These are phyloP conservation scores for Dermolepida albohirtum DNA, from an alignment of 2,888 invertebrate species.

Conservation along the genomic window DNA sequence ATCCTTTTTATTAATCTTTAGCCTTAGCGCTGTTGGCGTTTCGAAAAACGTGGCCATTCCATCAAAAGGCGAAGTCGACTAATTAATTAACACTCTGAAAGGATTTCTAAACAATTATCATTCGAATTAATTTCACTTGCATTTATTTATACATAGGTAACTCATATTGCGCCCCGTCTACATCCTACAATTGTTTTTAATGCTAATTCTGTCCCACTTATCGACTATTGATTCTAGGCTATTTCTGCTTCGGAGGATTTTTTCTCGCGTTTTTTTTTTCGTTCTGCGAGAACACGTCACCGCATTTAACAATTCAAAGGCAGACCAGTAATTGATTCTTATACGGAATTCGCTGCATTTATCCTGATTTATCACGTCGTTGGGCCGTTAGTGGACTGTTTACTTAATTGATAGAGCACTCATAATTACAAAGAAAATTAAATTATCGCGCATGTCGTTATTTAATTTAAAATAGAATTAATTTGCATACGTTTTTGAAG, in stretches of 20 bases:
- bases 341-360: constrained; percentile 5
- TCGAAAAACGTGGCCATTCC: constrained; percentile 11
- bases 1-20: constrained; percentile 26
- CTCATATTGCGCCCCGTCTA: too few relatives aligned
- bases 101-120: constrained; percentile 42
- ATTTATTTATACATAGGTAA: constrained; percentile 2
- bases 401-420: too few relatives aligned
- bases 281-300: not conserved
- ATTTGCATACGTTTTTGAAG: constrained; percentile 14
- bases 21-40: constrained; percentile 8
- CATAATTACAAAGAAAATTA: constrained; percentile 3
- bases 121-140: constrained; percentile 23
- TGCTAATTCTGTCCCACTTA: constrained; percentile 20
- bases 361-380: constrained; percentile 12
- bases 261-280: constrained; percentile 3
- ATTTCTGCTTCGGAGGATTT: constrained; percentile 2
- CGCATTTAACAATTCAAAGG: constrained; percentile 8
- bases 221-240: not conserved
- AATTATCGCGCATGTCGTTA: constrained; percentile 1
- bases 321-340: constrained; percentile 8
- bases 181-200: constrained; percentile 28
- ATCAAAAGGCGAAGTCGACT: constrained; percentile 15
- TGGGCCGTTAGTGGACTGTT: not conserved
- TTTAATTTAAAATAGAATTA: constrained; percentile 29
- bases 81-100: constrained; percentile 41